Base-by-base conservation (phyloP, 1,140 invertebrate species). In the Magallana gigas region DNA sequence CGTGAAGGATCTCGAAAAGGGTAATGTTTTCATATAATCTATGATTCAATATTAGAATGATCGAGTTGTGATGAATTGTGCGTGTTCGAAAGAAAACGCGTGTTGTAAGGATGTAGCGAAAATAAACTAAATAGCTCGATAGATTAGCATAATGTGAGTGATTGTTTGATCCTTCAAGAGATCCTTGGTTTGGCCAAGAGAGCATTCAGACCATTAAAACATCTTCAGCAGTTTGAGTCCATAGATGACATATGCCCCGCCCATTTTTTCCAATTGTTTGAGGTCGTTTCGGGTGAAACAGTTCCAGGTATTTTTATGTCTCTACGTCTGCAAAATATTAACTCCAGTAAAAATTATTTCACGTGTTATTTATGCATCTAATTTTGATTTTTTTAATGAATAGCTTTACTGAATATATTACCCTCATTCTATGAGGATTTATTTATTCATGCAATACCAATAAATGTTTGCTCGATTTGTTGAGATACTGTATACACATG, bases 221-320 rank as follows among this genome's bases (percentile, higher is more conserved):
- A 57, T n/a, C 48, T 57, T 11, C 8, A 18, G 48, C 16, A 16
- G 18, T 18, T 82, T 7, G 48, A 82, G 14, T 57, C 57, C 29
- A 57, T 68, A 58, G 48, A 29, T 56, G 81, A 48, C 36, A 29
- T 48, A 11, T n/a, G 23, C 8, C 62, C 57, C 18, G 12, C 9
- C 14, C 59, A 80, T 62, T 88, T 68, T 18, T 80, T 64, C n/a
- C 83, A 85, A 56, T 62, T 58, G 68, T 85, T 60, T 58, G 57
- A 64, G 60, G 60, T 48, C 59, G 71, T 36, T 1, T 71, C 88
- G 4, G 85, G 71, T 11, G 85, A 88, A 64, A 81, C 62, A 48
- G 71, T 88, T 57, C 88, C 85, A 80, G 88, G 88, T 88, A 64
- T 76, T 9, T 56, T 1, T 71, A 4, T 81, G 4, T 11, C 59